Evolutionary conservation across 1,140 invertebrate genomes (phyloP), one percentile per base, ranked within the genome.

Genomic region (Hormaphis cornu): DNA sequence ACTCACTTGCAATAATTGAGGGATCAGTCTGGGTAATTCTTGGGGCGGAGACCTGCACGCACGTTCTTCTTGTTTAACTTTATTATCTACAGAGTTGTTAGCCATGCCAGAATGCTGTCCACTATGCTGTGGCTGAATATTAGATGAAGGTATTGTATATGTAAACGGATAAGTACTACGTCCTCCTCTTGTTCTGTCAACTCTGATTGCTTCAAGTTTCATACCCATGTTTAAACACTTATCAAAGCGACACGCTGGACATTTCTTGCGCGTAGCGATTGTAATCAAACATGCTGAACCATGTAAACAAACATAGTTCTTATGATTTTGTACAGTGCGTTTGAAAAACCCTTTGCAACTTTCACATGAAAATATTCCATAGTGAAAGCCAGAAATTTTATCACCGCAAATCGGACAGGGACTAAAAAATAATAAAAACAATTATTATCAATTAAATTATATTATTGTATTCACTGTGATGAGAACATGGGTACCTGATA

Each of bases 341-440:
- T 98, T 97, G 81, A 98, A 98, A 79, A 98, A 98, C 4, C 95
- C 95, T 82, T 98, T 98, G 78, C 89, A 98, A 12, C 91, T 95
- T 77, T 98, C 95, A 80, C 95, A 98, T 12, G 93, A 95, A 79
- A 96, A 97, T 74, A 97, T 97, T 12, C 93, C 93, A 76, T 96
- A 96, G 78, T 96, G 93, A 78, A 95, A 95, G 12, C 93, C 93
- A 72, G 90, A 93, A 73, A 95, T 95, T 78, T 94, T 92, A 78
- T 97, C 93, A 0, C 92, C 93, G 76, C 93, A 97, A 66, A 97
- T 94, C 9, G 93, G 93, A 79, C 93, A 97, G 0, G 92, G 92
- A 74, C 91, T 94, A 76, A 20, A 74, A 76, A 66, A 70, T 26
- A 61, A 66, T 26, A 70, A 69, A 53, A 42, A 35, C 22, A 14